Evolutionary conservation across 2,797 vertebrate genomes (phyloP).

Genomic region (Babyrousa celebensis): DNA sequence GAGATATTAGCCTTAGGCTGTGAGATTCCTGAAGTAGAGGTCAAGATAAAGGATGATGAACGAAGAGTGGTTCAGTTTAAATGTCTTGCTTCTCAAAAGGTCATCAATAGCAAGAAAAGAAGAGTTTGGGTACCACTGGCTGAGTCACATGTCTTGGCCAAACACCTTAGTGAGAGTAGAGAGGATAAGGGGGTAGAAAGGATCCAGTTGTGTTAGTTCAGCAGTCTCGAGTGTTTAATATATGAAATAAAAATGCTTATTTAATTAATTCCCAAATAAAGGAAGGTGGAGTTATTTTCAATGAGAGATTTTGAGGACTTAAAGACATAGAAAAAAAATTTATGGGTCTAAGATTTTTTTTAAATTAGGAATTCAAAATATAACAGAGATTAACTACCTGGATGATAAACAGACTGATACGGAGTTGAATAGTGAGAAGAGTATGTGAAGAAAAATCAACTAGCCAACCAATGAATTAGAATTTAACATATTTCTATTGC

Average conservation of each 20-base stretch:
- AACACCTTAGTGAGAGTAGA: background rate
- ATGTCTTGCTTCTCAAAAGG: background rate
- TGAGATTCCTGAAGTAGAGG: background rate
- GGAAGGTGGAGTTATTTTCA: background rate
- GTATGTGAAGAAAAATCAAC: background rate
- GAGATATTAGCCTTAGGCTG: background rate
- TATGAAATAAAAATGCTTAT: background rate
- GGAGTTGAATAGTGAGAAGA: background rate
- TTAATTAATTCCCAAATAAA: background rate
- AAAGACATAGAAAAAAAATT: background rate
- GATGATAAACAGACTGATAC: background rate
- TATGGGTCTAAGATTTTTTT: background rate
- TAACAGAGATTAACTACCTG: background rate
- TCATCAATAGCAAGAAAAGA: background rate
- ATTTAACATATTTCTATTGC: background rate
- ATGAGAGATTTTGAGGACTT: background rate
- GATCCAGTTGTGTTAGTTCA: background rate
- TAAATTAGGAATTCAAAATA: background rate
- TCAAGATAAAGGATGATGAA: background rate
- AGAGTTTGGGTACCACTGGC: background rate
- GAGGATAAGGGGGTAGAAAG: background rate
- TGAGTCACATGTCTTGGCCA: background rate
- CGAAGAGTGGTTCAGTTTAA: background rate
- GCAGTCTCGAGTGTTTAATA: background rate
- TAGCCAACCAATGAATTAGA: background rate